Conservation (phyloP, 2,888 invertebrate species). For the Rhagonycha lutea region DNA sequence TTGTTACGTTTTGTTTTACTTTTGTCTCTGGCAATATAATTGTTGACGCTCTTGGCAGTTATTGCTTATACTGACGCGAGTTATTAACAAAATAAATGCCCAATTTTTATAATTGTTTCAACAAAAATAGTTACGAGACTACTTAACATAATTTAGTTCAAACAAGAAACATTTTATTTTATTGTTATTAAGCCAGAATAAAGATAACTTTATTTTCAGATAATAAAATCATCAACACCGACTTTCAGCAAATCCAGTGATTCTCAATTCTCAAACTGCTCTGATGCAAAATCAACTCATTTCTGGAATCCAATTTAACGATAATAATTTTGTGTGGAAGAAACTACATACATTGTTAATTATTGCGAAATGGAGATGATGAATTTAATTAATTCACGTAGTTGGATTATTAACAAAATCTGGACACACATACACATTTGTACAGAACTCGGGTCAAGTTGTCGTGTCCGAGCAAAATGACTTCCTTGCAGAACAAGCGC, state of each 20-base stretch:
- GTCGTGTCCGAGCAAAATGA: conserved; percentile 50
- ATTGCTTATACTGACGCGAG: conserved; percentile 24
- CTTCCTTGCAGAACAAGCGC: conserved; percentile 54
- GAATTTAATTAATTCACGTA: background rate
- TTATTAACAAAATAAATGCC: conserved; percentile 27
- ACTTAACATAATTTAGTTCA: conserved; percentile 5
- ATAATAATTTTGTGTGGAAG: no score
- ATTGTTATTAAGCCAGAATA: background rate
- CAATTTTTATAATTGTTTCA: conserved; percentile 13
- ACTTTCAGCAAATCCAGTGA: background rate
- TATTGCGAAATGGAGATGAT: background rate
- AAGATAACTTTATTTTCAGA: background rate
- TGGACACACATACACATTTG: background rate
- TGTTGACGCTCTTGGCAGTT: conserved; percentile 30
- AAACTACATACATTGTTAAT: background rate
- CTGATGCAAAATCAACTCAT: no score
- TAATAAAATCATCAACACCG: background rate
- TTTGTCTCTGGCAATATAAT: conserved; percentile 29
- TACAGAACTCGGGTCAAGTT: conserved; percentile 32
- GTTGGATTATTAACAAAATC: background rate
- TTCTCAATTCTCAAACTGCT: background rate
- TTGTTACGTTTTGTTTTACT: conserved; percentile 29
- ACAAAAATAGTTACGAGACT: conserved; percentile 7
- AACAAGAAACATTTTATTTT: background rate
- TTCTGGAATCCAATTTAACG: no score